Evolutionary conservation across 2,797 vertebrate genomes (phyloP), one percentile per base, ranked within the genome.

Genomic region (Diplodus sargus): DNA sequence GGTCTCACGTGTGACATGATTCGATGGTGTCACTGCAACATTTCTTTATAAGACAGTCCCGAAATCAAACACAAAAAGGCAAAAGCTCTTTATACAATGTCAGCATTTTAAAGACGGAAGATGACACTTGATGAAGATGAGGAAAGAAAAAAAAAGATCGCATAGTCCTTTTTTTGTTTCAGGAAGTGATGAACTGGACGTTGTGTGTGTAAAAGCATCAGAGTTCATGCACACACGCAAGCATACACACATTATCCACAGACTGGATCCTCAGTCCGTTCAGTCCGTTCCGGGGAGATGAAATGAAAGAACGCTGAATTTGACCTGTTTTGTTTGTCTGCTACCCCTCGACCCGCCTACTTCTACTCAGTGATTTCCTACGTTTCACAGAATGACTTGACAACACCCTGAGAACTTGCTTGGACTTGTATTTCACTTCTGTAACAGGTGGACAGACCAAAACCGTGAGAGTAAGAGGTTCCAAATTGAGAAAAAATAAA

Each of bases 111-210:
- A 70, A 75, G 28, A 76, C 76, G 77, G 56, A 76, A 87, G 87
- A 87, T 78, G 79, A 87, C 79, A 83, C 67, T 77, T 56, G 62
- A 67, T 56, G 62, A 67, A 86, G 82, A 86, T 82, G 86, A 69
- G 76, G 42, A 61, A 77, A 78, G 74, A 64, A 47, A 75, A 30
- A 66, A 68, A 90, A 85, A 84, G 53, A 90, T 87, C 90, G 92
- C 83, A 83, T 91, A 93, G 92, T 94, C 94, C 93, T 93, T 34
- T 93, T 92, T 74, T 92, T 91, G 84, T 90, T 91, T 89, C 71
- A 66, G 81, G 79, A 73, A 79, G 45, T 70, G 80, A 81, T 85
- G 85, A 90, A 78, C 80, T 70, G 83, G 91, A 91, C 82, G 75
- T 88, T 54, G 87, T 90, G 87, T 89, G 92, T 92, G 89, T 90